Evolutionary conservation across 2,888 invertebrate species (phyloP), one percentile per base, ranked within the genome.

Genomic region (Noctua fimbriata): DNA sequence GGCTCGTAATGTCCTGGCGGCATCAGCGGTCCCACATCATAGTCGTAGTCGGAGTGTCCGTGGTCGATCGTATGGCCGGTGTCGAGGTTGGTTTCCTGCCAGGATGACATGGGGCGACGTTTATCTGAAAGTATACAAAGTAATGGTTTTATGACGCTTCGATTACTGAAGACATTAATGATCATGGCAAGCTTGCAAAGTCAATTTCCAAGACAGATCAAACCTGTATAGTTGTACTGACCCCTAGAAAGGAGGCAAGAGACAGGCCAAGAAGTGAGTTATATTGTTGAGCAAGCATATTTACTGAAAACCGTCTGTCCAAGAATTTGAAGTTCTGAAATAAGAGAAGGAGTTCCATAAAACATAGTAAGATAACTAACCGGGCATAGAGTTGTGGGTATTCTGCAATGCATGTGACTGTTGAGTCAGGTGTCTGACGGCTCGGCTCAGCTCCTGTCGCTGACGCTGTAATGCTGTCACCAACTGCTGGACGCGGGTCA

Each of bases 51-150:
- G 0, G 92, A 89, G 55, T 97, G 94, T 6, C 98, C 98, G 88
- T 98, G 98, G 92, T 99, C 98, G 74, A 98, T 97, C 0, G 98
- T 98, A 81, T 97, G 97, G 92, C 98, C 98, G 0, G 98, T 98
- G 93, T 99, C 99, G 49, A 99, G 95, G 95, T 99, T 99, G 0
- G 99, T 99, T 95, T 99, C 99, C 77, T 98, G 97, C 98, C 99
- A 99, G 0, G 98, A 97, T 4, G 98, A 98, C 70, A 97, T 97
- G 32, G 97, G 97, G 81, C 98, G 98, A 12, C 91, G 93, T 91
- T 95, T 95, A 10, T 93, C 94, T 94, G 84, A 0, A 85, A 88
- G 49, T 28, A 55, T 14, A 1, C 14, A 47, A 41, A 28, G 1
- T 21, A 3, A 49, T 24, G 5, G 16, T 55, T 36, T 16, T 60